These are phyloP conservation scores for Crioceris asparagi DNA, from an alignment of 2,888 invertebrate genomes.

Conservation along the genomic window DNA sequence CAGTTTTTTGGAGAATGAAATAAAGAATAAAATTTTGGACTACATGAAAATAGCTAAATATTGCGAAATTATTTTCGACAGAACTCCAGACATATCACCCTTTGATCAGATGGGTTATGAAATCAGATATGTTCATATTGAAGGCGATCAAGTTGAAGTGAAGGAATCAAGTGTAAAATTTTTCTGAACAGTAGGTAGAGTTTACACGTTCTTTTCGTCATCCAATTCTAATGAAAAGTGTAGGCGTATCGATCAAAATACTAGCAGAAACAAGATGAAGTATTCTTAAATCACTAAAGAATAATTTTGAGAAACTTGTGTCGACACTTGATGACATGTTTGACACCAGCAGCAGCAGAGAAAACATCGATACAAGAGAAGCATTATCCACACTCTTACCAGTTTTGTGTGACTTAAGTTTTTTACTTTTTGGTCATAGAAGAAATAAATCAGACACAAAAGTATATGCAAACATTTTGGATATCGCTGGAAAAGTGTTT, in stretches of 20 bases:
- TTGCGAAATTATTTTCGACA: slow-evolving; percentile 4
- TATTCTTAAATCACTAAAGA: slow-evolving; percentile 3
- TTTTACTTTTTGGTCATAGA: slow-evolving; percentile 1
- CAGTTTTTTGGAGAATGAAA: neutral
- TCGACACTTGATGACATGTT: slow-evolving; percentile 5
- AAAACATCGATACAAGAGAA: slow-evolving; percentile 8
- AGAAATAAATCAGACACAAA: slow-evolving; percentile 5
- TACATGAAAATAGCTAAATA: slow-evolving; percentile 2
- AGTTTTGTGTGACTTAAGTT: slow-evolving; percentile 6
- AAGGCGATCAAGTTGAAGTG: slow-evolving; percentile 2
- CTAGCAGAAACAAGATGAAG: slow-evolving; percentile 3
- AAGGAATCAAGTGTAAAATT: slow-evolving; percentile 5
- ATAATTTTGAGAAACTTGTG: slow-evolving; percentile 7
- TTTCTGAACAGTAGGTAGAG: slow-evolving; percentile 5
- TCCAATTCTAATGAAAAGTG: slow-evolving; percentile 8
- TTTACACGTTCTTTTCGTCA: slow-evolving; percentile 5
- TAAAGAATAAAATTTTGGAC: slow-evolving; percentile 4
- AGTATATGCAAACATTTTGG: slow-evolving; percentile 4
- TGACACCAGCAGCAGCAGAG: slow-evolving; percentile 7
- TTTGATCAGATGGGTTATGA: no score
- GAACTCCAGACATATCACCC: no score
- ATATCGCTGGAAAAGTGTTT: slow-evolving; percentile 5
- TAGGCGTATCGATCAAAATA: slow-evolving; percentile 5
- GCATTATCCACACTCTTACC: slow-evolving; percentile 5
- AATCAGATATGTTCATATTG: no score